Percentiles rank a stretch among this genome's conserved stretches.
These are phyloP conservation scores for Callipepla californica DNA, from an alignment of 2,113 vertebrate species.

Conservation along the genomic window DNA sequence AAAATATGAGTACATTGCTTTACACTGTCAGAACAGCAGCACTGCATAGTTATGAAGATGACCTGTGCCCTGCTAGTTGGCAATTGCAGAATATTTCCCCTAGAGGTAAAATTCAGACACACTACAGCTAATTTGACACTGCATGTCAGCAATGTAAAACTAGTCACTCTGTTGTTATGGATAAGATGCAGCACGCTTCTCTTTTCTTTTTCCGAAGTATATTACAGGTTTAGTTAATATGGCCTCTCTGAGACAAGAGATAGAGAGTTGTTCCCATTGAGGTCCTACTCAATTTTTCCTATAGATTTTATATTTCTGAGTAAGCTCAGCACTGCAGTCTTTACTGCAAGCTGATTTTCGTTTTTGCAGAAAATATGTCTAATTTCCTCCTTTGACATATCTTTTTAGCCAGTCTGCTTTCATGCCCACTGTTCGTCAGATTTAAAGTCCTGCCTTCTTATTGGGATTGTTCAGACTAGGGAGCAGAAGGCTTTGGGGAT, in stretches of 20 bases:
- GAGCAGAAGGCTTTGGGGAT: not conserved
- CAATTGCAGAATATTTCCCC: conserved; percentile 43
- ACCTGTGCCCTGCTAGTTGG: conserved; percentile 44
- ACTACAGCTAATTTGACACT: conserved; percentile 51
- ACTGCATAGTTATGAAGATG: not conserved
- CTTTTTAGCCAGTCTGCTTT: not conserved
- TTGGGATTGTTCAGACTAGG: not conserved
- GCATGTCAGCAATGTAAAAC: conserved; percentile 2
- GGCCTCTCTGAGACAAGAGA: not conserved
- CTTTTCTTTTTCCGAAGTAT: not conserved
- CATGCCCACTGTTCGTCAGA: not conserved
- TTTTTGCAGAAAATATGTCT: not conserved
- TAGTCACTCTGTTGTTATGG: conserved; percentile 4
- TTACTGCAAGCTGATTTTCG: not conserved
- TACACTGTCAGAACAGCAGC: not conserved
- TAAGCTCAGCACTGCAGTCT: not conserved
- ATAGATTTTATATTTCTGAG: not conserved
- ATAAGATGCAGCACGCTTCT: not conserved
- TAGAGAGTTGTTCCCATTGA: not conserved
- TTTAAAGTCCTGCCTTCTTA: not conserved
- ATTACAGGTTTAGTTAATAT: conserved; percentile 20
- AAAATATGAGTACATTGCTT: not conserved
- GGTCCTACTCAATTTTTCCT: not conserved
- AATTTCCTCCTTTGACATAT: not conserved
- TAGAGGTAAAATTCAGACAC: conserved; percentile 37